A percentile compares a stretch with the other conserved stretches of the same genome.
Evolutionary conservation across 2,797 vertebrate genomes (phyloP).

Genomic region (Notolabrus celidotus): DNA sequence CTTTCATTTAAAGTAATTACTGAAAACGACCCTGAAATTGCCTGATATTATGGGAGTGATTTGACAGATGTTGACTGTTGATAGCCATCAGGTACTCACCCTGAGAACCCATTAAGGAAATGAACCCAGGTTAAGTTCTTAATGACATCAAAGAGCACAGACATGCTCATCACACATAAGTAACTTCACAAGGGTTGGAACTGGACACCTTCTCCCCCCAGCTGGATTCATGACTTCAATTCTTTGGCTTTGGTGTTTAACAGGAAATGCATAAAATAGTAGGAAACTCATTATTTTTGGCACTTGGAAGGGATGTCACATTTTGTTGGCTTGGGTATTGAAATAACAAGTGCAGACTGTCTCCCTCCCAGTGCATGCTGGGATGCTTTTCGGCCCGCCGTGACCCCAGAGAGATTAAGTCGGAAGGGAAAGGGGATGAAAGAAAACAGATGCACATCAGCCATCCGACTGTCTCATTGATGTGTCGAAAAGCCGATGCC

Average conservation of each 20-base stretch:
- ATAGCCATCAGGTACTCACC: slow-evolving; percentile 21
- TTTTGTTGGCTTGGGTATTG: slow-evolving; percentile 14
- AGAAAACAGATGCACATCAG: slow-evolving; percentile 51
- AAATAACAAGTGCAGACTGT: slow-evolving; percentile 6
- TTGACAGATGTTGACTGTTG: slow-evolving; percentile 32
- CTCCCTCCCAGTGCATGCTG: slow-evolving; percentile 30
- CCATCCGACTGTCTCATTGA: slow-evolving; percentile 40
- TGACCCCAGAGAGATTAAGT: slow-evolving; percentile 52
- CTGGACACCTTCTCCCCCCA: neutral
- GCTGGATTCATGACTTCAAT: neutral
- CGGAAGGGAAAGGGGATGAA: slow-evolving; percentile 34
- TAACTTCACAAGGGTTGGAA: neutral
- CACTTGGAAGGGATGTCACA: slow-evolving; percentile 12
- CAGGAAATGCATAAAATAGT: slow-evolving; percentile 10
- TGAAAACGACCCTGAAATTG: slow-evolving; percentile 2
- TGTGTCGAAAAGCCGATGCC: slow-evolving; percentile 36
- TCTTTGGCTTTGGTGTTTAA: slow-evolving; percentile 12
- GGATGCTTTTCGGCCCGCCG: slow-evolving; percentile 23
- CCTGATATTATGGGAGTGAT: slow-evolving; percentile 19
- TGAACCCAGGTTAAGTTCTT: slow-evolving; percentile 22
- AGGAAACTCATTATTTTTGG: slow-evolving; percentile 20
- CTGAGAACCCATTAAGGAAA: slow-evolving; percentile 28
- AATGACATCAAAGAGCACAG: slow-evolving; percentile 31
- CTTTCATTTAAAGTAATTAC: slow-evolving; percentile 26
- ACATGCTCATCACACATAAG: slow-evolving; percentile 9